These are phyloP conservation scores for Gymnorhina tibicen DNA, from an alignment of 2,113 vertebrate species.

Conservation along the genomic window DNA sequence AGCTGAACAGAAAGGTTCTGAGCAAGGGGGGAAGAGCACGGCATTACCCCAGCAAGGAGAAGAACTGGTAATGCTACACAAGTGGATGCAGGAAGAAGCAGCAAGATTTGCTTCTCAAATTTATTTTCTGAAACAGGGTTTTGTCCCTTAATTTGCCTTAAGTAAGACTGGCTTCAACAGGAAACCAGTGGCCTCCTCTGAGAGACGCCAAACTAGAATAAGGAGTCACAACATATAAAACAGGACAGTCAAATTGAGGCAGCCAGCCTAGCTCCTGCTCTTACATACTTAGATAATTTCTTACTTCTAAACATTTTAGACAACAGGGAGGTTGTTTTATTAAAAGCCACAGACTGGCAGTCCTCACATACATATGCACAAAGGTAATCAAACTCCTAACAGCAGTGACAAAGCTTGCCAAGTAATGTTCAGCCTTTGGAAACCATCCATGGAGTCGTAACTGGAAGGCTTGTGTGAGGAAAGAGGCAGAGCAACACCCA, in stretches of 20 bases:
- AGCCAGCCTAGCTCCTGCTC: neutral
- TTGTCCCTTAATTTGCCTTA: neutral
- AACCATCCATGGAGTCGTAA: neutral
- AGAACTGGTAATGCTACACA: neutral
- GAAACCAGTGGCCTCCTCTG: neutral
- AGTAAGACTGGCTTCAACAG: neutral
- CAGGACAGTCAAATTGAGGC: neutral
- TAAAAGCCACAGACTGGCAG: neutral
- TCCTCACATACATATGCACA: neutral
- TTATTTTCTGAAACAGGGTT: neutral
- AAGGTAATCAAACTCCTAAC: conserved; percentile 39
- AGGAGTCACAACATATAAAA: neutral
- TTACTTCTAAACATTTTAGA: neutral
- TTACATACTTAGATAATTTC: neutral
- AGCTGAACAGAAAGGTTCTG: neutral
- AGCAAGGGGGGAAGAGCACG: neutral
- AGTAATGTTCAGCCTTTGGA: conserved; percentile 38
- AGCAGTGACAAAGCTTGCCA: conserved; percentile 11
- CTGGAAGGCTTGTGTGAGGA: conserved; percentile 14
- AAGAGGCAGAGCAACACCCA: conserved; percentile 4
- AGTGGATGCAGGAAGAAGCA: neutral
- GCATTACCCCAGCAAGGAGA: neutral
- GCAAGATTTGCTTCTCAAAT: neutral
- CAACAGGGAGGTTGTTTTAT: neutral
- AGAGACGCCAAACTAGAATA: neutral